Evolutionary conservation across 2,888 invertebrate genomes (phyloP), one percentile per base, ranked within the genome.

Genomic region (Eilema sororculum): DNA sequence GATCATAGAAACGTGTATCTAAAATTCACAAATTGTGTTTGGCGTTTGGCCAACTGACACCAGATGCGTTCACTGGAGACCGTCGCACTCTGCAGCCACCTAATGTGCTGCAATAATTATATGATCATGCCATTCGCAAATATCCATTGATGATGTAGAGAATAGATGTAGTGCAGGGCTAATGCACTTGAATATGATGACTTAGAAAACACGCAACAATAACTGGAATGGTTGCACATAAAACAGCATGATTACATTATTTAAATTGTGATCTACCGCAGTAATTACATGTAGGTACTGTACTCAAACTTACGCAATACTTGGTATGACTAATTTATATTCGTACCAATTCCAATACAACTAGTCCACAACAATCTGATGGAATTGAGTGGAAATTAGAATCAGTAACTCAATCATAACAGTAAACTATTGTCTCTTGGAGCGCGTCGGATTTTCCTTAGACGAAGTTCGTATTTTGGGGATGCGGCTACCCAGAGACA

Each of bases 31-130:
- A 81, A 78, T 79, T 77, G 66, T 60, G 58, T 65, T 78, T 78
- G 85, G 85, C 84, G 59, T n/a, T 6, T 10, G 61, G 76, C 84
- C 84, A 84, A 75, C 64, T 60, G 37, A 64, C 71, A 63, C 79
- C 83, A 84, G 84, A 82, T 84, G 84, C 73, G 77, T 75, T 66
- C 65, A 25, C 73, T 67, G 64, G 69, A 75, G 75, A 81, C 78
- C 75, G 76, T 70, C 57, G 65, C 67, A 70, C 71, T 65, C 24
- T n/a, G 25, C 60, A 41, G 8, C 13, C 25, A n/a, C 22, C n/a
- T 60, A 69, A 68, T 63, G 57, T 33, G 24, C 61, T 52, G 52
- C 24, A 62, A 62, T 57, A 57, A 68, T 37, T 13, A 20, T 68
- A 37, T 62, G n/a, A 56, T 61, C 10, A 52, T 12, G 37, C 9